Evolutionary conservation across 92 coral and sea anemone genomes (phyloP).

Genomic region (Zoanthus gigantus): DNA sequence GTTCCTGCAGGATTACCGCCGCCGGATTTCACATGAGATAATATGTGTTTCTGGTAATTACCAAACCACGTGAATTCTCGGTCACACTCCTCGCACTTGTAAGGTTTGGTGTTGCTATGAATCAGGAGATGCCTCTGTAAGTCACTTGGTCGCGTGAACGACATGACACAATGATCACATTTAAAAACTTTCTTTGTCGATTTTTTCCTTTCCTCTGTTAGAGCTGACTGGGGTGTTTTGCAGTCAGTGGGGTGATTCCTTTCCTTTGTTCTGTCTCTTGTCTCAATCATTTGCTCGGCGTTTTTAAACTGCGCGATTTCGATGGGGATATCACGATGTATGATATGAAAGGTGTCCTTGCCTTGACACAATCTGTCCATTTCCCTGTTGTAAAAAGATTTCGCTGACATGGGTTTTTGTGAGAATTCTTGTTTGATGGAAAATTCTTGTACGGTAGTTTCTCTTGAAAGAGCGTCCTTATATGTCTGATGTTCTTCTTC

Average conservation of each 20-base stretch:
- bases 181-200: constrained; percentile 79
- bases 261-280: constrained; percentile 4
- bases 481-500: not conserved
- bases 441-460: not conserved
- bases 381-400: not conserved
- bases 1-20: constrained; percentile 51
- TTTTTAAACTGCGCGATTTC: constrained; percentile 32
- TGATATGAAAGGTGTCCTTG: constrained; percentile 7
- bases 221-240: not conserved
- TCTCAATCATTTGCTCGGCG: constrained; percentile 44
- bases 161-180: constrained; percentile 90
- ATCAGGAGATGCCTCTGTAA: constrained; percentile 93
- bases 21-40: constrained; percentile 82
- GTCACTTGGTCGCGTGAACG: constrained; percentile 97
- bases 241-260: not conserved
- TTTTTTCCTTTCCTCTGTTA: constrained; percentile 27
- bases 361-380: constrained; percentile 20
- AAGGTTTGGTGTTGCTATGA: constrained; percentile 91
- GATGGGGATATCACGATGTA: constrained; percentile 32
- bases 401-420: not conserved
- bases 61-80: constrained; percentile 99
- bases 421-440: constrained; percentile 18
- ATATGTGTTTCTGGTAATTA: constrained; percentile 94
- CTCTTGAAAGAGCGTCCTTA: not conserved
- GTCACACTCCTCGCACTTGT: constrained; percentile 95